Conservation (phyloP, 2,888 invertebrate species). For the Chalcosyrphus nemorum region DNA sequence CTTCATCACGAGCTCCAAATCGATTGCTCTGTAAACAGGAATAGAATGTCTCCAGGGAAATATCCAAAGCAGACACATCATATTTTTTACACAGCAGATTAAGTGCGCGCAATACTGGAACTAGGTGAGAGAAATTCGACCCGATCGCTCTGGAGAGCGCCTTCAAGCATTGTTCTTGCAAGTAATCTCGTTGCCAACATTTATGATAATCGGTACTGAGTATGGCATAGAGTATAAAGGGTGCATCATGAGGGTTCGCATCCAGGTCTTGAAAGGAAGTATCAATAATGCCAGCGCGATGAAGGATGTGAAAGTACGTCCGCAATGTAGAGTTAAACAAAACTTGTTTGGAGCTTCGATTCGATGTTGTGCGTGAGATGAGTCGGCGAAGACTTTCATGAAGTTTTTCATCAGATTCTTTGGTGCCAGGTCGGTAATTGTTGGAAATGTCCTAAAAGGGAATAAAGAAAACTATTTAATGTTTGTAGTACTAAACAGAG, state of each 20-base stretch:
- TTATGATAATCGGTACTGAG: slow-evolving; percentile 77
- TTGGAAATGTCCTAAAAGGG: slow-evolving; percentile 61
- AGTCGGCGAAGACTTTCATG: slow-evolving; percentile 18
- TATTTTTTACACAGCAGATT: slow-evolving; percentile 79
- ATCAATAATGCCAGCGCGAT: slow-evolving; percentile 34
- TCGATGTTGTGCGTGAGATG: slow-evolving; percentile 6
- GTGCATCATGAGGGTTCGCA: slow-evolving; percentile 15
- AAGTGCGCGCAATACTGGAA: slow-evolving; percentile 77
- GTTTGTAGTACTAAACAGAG: too few relatives aligned
- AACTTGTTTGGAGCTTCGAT: slow-evolving; percentile 26
- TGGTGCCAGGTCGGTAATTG: slow-evolving; percentile 2
- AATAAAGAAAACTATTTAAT: too few relatives aligned
- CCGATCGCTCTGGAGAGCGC: slow-evolving; percentile 75
- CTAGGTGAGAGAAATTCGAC: slow-evolving; percentile 74
- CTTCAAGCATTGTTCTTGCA: slow-evolving; percentile 75
- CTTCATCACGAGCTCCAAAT: slow-evolving; percentile 79
- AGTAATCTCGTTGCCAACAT: slow-evolving; percentile 65
- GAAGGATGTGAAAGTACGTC: slow-evolving; percentile 57
- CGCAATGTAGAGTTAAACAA: slow-evolving; percentile 44
- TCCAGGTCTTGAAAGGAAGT: slow-evolving; percentile 40
- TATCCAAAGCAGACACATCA: slow-evolving; percentile 65
- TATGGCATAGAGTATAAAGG: slow-evolving; percentile 76
- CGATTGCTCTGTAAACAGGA: slow-evolving; percentile 79
- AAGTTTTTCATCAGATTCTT: slow-evolving; percentile 9
- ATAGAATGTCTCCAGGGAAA: slow-evolving; percentile 78